Evolutionary conservation across 2,888 invertebrate species (phyloP), one percentile per base, ranked within the genome.

Genomic region (Auanema freiburgensis): DNA sequence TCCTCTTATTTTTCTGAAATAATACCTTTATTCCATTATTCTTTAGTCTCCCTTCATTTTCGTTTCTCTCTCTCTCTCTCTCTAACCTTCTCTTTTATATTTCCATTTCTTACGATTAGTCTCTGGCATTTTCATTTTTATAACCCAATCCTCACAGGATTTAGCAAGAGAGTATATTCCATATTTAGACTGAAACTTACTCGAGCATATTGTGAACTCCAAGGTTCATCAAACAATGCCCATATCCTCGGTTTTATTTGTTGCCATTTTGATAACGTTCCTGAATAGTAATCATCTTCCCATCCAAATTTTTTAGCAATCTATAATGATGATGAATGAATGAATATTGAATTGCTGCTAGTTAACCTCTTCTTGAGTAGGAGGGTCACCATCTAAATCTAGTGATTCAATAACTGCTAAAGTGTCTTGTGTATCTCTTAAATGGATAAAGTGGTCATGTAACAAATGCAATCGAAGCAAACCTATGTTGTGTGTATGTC

Each of bases 171-270:
- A 33, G 33, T 33, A 5, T 33, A 33, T 33, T 33, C 33, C 33
- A 33, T 33, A 33, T 33, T 18, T 33, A 6, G 18, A 14, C 12
- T 11, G 16, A 18, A 51, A 57, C 62, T 55, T 55, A 80, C 81
- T 69, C 78, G 62, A 69, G 97, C 96, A 80, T 92, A 90, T 84
- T 91, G 92, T 62, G 96, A 96, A 84, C 96, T 96, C 86, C 97
- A 97, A 1, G 97, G 98, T 86, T 98, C 98, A 85, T 98, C 98
- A 85, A 98, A 98, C 64, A 98, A 88, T 44, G 96, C 94, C 96
- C 96, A 97, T 85, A 96, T 92, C 87, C 93, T 92, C 42, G 96
- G 96, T 85, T 96, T 95, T 18, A 74, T 18, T 44, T 62, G 90
- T 86, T 97, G 96, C 96, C 97, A 97, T 75, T 84, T 84, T 57